Evolutionary conservation across 2,797 vertebrate species (phyloP), one percentile per base, ranked within the genome.

Genomic region (Enteromius fasciolatus): DNA sequence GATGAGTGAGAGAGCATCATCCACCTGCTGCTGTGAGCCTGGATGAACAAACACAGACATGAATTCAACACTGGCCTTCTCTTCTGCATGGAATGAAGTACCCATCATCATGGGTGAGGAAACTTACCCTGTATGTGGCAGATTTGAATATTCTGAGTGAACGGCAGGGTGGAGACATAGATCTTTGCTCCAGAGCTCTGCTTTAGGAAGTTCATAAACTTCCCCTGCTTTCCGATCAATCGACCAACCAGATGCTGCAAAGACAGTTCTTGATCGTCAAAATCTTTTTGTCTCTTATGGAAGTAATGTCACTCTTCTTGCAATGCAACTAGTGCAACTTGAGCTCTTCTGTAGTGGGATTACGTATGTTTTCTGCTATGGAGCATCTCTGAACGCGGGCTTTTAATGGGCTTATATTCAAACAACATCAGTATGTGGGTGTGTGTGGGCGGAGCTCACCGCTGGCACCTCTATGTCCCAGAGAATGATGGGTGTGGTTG

Each of bases 381-480:
- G 3, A 4, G 66, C 17, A 52, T 52, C 61, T 59, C 41, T 46
- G 54, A 75, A 59, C 33, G 25, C 2, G 0, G 33, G 39, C 11
- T 23, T 54, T 15, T 36, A 36, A 72, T 31, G 10, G 25, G 69
- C 9, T 7, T 20, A 36, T 36, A 18, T 44, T 25, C 0, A 18
- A 36, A n/a, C 2, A 64, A 17, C 3, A 31, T 33, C 8, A 44
- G n/a, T n/a, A 17, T 63, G 44, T 61, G 69, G 18, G 39, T 1
- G 8, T 20, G n/a, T 44, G 59, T 41, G 25, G 44, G 31, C 8
- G 3, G 36, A 23, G 69, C 87, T 93, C 92, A 97, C 96, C 93
- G 95, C 94, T 79, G 95, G 96, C 88, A 96, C 95, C 86, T 95
- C 93, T 0, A 96, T 92, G 87, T 96, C 96, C 96, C 95, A 97